phyloP scores from a whole-genome alignment of 1,140 invertebrate species.

The Manduca sexta region DNA sequence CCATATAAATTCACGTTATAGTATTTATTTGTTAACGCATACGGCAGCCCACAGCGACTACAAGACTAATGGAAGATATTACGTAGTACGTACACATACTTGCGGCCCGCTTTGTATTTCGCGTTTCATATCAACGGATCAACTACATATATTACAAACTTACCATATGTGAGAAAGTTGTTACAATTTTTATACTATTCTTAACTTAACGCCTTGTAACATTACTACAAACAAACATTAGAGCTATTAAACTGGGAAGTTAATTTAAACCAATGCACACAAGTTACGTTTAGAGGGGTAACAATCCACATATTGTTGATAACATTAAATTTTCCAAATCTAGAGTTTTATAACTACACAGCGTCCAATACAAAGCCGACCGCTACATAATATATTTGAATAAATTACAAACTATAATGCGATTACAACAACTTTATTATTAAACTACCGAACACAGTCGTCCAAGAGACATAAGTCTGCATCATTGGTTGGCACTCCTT shows the following conservation, averaged over 20 bases:
- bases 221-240: no score
- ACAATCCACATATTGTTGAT: no score
- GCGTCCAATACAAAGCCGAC: not conserved
- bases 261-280: no score
- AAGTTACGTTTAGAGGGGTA: no score
- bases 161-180: no score
- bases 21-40: constrained; percentile 52
- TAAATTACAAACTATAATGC: constrained; percentile 9
- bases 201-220: no score
- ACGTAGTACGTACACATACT: constrained; percentile 33
- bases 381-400: constrained; percentile 1
- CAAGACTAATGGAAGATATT: constrained; percentile 64
- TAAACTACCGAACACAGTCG: not conserved
- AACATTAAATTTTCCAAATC: no score
- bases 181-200: no score
- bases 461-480: not conserved
- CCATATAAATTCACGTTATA: constrained; percentile 50
- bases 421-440: constrained; percentile 8
- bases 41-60: constrained; percentile 63
- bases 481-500: not conserved
- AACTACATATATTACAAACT: no score
- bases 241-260: no score
- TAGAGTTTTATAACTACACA: not conserved
- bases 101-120: constrained; percentile 25
- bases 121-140: not conserved